Conservation (phyloP, 2,888 invertebrate genomes). For the Heliconius ethilla region DNA sequence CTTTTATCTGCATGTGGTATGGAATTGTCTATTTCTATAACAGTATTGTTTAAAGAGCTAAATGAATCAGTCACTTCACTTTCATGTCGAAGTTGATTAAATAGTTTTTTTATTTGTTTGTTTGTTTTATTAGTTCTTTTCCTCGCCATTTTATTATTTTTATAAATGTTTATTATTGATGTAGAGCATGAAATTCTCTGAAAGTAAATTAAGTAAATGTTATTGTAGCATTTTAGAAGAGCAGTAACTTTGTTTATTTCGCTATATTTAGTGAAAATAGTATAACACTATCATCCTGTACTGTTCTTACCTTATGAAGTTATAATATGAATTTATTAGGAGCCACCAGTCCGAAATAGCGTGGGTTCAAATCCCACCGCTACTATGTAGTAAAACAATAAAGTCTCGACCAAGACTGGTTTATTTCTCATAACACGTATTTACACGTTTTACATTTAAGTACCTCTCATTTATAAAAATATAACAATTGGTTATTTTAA, state of each 20-base stretch:
- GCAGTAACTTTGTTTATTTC: not conserved
- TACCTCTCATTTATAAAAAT: too few relatives aligned
- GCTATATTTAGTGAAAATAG: too few relatives aligned
- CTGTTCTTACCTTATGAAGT: not conserved
- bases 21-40: constrained; percentile 50
- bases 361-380: constrained; percentile 83
- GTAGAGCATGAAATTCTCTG: constrained; percentile 28
- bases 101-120: constrained; percentile 52
- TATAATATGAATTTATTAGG: not conserved
- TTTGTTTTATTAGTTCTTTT: constrained; percentile 46
- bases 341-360: constrained; percentile 87
- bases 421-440: too few relatives aligned
- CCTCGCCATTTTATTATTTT: constrained; percentile 50
- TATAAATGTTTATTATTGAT: constrained; percentile 33
- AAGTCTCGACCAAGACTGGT: too few relatives aligned
- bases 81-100: constrained; percentile 50
- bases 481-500: not conserved
- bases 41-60: constrained; percentile 43
- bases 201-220: not conserved
- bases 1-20: constrained; percentile 24
- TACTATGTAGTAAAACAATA: constrained; percentile 47
- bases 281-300: not conserved
- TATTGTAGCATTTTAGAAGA: not conserved
- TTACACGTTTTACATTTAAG: too few relatives aligned
- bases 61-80: constrained; percentile 38